Evolutionary conservation across 2,797 vertebrate genomes (phyloP), one percentile per base, ranked within the genome.

Genomic region (Champsocephalus esox): DNA sequence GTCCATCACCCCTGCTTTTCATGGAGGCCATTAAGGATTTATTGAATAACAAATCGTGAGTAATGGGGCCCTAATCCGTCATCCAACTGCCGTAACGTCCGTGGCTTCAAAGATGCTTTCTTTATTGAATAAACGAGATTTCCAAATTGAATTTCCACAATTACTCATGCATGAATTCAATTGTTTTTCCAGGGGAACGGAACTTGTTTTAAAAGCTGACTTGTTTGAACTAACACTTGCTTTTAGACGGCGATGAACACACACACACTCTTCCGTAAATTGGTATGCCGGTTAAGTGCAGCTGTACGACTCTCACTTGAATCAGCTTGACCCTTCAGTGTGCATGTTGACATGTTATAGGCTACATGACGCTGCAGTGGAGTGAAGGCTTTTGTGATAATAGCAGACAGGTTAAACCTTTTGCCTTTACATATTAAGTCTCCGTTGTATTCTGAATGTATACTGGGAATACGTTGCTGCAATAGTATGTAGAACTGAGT

Each of bases 1-100:
- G 90, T 93, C 92, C 91, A 85, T 93, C 89, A 92, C 64, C 71
- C 75, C 61, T 70, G 88, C 92, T 94, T 93, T 94, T 94, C 93
- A 94, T 92, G 92, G 92, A 91, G 74, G 79, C 81, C 88, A 93
- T 95, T 92, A 94, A 95, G 95, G 94, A 95, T 95, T 95, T 94
- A 95, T 94, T 93, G 92, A 94, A 93, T 93, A 92, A 93, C 92
- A 93, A 92, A 94, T 94, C 58, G 82, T 87, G 89, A 93, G 92
- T 94, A 95, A 95, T 93, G 85, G 91, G 83, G 86, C 83, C 83
- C 78, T 92, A 89, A 93, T 93, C 88, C 89, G 78, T 94, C 91
- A 93, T 92, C 87, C 73, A 77, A 50, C 86, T 45, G 74, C 83
- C 9, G 48, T 64, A 88, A 83, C 75, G 82, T 88, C 83, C 13